These are phyloP conservation scores for Carpatolechia fugitivella DNA, from an alignment of 2,888 invertebrate genomes.

Conservation along the genomic window DNA sequence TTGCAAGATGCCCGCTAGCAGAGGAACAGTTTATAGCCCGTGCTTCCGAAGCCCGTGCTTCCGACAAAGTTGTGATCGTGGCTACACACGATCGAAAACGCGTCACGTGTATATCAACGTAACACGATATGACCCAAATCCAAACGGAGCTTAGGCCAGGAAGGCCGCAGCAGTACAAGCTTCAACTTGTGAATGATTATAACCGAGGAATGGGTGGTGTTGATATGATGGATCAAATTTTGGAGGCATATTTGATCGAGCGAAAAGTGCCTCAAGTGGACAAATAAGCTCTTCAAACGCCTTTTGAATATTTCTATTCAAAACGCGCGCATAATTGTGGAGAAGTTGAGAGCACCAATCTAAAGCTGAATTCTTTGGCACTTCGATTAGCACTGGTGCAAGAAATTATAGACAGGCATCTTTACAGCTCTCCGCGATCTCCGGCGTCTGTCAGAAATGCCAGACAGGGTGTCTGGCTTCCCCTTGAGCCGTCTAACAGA, in stretches of 20 bases:
- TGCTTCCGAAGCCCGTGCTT: no score
- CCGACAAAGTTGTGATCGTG: no score
- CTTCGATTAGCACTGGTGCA: neutral
- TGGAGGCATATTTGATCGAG: neutral
- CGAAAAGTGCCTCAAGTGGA: neutral
- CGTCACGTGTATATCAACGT: neutral
- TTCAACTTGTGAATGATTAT: neutral
- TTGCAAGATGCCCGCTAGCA: neutral
- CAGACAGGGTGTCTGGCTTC: neutral
- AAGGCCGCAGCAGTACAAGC: neutral
- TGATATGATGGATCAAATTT: neutral
- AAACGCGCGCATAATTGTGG: neutral
- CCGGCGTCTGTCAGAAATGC: neutral
- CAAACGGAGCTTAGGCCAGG: neutral
- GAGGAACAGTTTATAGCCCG: neutral
- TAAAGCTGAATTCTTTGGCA: neutral
- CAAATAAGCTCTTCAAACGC: neutral
- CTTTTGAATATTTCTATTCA: conserved; percentile 6
- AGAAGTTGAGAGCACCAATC: neutral
- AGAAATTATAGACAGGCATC: neutral
- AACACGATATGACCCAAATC: neutral
- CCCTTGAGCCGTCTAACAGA: neutral
- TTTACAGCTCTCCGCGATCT: neutral
- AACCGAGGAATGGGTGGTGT: neutral
- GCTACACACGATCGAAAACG: no score